phyloP scores from a whole-genome alignment of 2,797 vertebrate species.

The Cirrhinus molitorella region DNA sequence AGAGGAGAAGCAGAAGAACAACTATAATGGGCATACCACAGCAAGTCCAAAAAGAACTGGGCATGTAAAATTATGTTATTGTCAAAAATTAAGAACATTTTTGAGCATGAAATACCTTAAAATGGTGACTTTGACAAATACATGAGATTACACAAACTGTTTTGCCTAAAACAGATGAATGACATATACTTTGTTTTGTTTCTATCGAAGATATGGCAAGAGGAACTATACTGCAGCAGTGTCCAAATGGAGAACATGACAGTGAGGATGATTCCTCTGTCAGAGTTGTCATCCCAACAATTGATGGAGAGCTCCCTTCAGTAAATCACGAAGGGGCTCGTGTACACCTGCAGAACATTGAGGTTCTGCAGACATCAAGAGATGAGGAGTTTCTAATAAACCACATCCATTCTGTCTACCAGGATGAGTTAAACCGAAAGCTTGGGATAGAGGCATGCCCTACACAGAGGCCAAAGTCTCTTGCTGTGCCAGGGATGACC shows the following conservation, averaged over 20 bases:
- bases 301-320: slow-evolving; percentile 79
- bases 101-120: neutral
- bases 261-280: slow-evolving; percentile 61
- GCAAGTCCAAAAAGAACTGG: slow-evolving; percentile 94
- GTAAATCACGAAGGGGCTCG: slow-evolving; percentile 76
- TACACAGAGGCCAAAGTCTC: slow-evolving; percentile 87
- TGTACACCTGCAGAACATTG: slow-evolving; percentile 86
- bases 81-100: no score
- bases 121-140: neutral
- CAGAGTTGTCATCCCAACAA: slow-evolving; percentile 79
- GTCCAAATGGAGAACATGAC: slow-evolving; percentile 52
- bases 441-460: slow-evolving; percentile 70
- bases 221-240: slow-evolving; percentile 71
- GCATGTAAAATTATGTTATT: slow-evolving; percentile 72
- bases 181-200: neutral
- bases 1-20: slow-evolving; percentile 87
- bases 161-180: neutral
- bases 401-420: slow-evolving; percentile 84
- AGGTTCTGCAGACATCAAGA: slow-evolving; percentile 76
- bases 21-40: slow-evolving; percentile 96
- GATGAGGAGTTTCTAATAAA: slow-evolving; percentile 80
- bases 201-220: slow-evolving; percentile 73
- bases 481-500: slow-evolving; percentile 91
- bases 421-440: slow-evolving; percentile 82
- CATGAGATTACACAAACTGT: neutral